Percentiles rank a stretch among this genome's conserved stretches.
These are phyloP conservation scores for Hydropotes inermis DNA, from an alignment of 2,113 vertebrate species.

Conservation along the genomic window DNA sequence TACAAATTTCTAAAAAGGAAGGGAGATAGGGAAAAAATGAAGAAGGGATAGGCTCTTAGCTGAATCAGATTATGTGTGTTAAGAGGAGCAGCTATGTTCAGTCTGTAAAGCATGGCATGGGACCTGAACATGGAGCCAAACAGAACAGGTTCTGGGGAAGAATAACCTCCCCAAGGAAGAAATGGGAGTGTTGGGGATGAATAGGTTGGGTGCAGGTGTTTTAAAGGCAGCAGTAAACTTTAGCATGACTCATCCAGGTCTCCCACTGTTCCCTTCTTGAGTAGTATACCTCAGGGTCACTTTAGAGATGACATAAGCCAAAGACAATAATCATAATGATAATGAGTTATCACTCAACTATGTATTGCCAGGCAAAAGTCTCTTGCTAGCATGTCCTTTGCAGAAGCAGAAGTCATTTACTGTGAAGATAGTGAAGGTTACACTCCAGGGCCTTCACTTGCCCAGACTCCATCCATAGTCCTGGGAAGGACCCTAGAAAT, in stretches of 20 bases:
- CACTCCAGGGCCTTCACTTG: fast-evolving
- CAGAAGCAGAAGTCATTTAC: not conserved
- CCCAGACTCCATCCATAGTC: not conserved
- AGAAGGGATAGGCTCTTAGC: not conserved
- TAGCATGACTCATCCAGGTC: too few species aligned
- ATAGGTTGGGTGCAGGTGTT: not conserved
- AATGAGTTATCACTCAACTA: not conserved
- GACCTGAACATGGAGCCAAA: not conserved
- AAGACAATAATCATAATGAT: not conserved
- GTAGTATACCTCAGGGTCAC: not conserved
- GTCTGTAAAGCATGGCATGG: not conserved
- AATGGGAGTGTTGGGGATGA: fast-evolving
- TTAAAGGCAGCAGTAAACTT: not conserved
- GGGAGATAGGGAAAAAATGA: not conserved
- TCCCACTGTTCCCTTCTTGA: not conserved
- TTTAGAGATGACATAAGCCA: not conserved
- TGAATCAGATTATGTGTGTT: not conserved
- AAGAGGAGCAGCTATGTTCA: not conserved
- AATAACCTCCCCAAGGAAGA: not conserved
- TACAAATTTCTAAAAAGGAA: not conserved
- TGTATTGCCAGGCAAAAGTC: fast-evolving
- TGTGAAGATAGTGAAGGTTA: not conserved
- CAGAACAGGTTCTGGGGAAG: not conserved
- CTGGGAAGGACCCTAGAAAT: not conserved
- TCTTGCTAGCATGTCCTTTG: not conserved